Evolutionary conservation across 1,140 invertebrate species (phyloP), one percentile per base, ranked within the genome.

Genomic region (Alviniconcha marisindica): DNA sequence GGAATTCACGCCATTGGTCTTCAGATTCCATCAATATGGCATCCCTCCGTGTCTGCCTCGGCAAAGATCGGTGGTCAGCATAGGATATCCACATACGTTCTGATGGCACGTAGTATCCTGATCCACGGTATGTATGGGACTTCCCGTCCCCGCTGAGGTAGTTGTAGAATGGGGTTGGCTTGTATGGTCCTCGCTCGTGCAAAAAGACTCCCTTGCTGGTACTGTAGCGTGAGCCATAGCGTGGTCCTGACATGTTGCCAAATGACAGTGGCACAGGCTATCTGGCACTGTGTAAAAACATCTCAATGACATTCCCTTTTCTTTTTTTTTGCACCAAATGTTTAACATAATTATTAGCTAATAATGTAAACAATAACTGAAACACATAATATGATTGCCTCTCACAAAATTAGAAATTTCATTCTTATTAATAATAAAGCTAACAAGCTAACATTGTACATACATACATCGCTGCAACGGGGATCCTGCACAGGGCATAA

Each of bases 71-170:
- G 74, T 91, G 88, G 18, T 91, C 85, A 69, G 90, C 81, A 31
- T 88, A 88, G 12, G 81, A 77, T 15, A 88, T 71, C 88, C 89
- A 90, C 33, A 84, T 77, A 36, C 77, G 85, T 76, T 91, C 90
- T 42, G 88, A 88, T 0, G 90, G 91, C n/a, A 91, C 86, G 81
- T 92, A 92, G 83, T 91, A 92, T 0, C 63, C 90, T 2, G 90
- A 85, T 4, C 91, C 91, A 38, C 73, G 80, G 77, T 88, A 92
- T 3, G 84, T 84, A 66, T 89, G 87, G 2, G 91, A 91, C 73
- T 91, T 90, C 4, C 91, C 89, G 54, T 89, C 88, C 21, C 91
- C 90, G 54, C 86, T 84, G 1, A 87, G 85, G 60, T 90, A 91
- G 82, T 91, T 89, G 76, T 91, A 38, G 15, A 87, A 51, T 1